A percentile compares a stretch with the other conserved stretches of the same genome.
Conservation (phyloP, 2,888 invertebrate genomes). For the Brachyopa scutellaris region DNA sequence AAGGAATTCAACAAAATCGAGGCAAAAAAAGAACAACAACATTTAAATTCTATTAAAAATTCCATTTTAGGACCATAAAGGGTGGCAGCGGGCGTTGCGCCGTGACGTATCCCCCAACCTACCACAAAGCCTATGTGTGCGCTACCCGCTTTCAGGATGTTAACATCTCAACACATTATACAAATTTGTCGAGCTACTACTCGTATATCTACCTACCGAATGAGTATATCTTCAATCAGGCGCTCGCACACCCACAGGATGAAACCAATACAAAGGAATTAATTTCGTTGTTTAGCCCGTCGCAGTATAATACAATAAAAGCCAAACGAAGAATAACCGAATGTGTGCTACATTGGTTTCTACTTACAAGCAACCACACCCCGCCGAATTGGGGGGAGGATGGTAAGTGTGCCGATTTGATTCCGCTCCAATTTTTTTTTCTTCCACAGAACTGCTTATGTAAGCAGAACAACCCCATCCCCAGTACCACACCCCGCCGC, state of each 20-base stretch:
- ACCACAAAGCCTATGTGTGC: slow-evolving; percentile 6
- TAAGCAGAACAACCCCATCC: slow-evolving; percentile 8
- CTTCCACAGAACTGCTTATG: slow-evolving; percentile 3
- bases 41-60: slow-evolving; percentile 62
- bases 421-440: slow-evolving; percentile 18
- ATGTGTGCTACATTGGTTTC: slow-evolving; percentile 44
- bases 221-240: slow-evolving; percentile 23
- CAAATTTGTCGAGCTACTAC: slow-evolving; percentile 31
- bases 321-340: slow-evolving; percentile 24
- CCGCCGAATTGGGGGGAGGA: neutral
- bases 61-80: slow-evolving; percentile 33
- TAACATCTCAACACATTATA: slow-evolving; percentile 48
- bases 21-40: slow-evolving; percentile 19
- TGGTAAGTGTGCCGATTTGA: slow-evolving; percentile 38
- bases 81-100: neutral
- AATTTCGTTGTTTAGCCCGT: slow-evolving; percentile 53
- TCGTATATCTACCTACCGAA: slow-evolving; percentile 4
- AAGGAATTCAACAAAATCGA: slow-evolving; percentile 29
- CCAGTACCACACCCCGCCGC: neutral
- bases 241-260: slow-evolving; percentile 23
- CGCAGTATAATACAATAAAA: slow-evolving; percentile 51
- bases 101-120: neutral
- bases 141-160: slow-evolving; percentile 27
- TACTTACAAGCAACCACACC: slow-evolving; percentile 15
- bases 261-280: slow-evolving; percentile 61